Evolutionary conservation across 2,113 vertebrate genomes (phyloP), one percentile per base, ranked within the genome.

Genomic region (Periophthalmus modestus): DNA sequence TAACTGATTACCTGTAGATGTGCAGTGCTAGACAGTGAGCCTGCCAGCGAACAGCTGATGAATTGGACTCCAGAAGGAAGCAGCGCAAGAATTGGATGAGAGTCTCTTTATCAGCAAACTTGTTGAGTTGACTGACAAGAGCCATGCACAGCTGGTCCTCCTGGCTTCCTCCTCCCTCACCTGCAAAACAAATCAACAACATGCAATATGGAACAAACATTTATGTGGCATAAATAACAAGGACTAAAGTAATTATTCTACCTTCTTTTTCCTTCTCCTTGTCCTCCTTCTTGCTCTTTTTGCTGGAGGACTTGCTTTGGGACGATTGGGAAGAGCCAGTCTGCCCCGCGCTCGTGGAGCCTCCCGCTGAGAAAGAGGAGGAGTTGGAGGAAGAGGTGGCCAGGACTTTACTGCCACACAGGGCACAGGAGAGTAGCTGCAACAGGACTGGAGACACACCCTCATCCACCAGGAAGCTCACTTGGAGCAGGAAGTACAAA

Each of bases 231-330:
- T 39, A 4, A 39, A 43, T 43, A 7, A 10, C 7, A 43, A 43
- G 39, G 39, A 43, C 39, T 43, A 43, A 43, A 43, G 39, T 10
- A 43, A 43, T 43, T 43, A 93, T 93, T 81, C 4, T 55, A 98
- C 98, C 96, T 23, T 99, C 98, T 87, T 97, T 94, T 43, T 99
- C 98, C 81, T 98, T 99, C 61, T 99, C 98, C 80, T 96, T 97
- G 73, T 98, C 97, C 81, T 99, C 98, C 72, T 98, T 99, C 89
- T 98, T 99, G 94, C 96, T 98, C 89, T 98, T 98, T 89, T 99
- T 99, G 68, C 95, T 95, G 62, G 94, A 95, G 0, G 97, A 97
- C 83, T 98, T 99, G 88, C 95, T 94, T 89, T 97, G 97, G 1
- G 96, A 85, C 2, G 95, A 85, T 87, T 97, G 98, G 85, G 92